Evolutionary conservation across 2,113 vertebrate species (phyloP), one percentile per base, ranked within the genome.

Genomic region (Chaetura pelagica): DNA sequence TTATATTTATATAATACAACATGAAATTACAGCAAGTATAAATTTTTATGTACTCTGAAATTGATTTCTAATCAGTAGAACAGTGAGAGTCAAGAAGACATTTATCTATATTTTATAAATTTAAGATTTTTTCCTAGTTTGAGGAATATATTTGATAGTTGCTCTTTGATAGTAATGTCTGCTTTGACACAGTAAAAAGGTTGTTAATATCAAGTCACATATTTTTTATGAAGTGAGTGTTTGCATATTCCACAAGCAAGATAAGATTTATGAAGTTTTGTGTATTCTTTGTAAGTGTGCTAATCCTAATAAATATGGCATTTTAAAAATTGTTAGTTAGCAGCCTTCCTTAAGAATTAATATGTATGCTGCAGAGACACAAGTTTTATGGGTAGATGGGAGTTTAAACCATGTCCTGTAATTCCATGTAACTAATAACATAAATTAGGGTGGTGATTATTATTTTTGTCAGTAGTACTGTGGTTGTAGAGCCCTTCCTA

Each of bases 391-490:
- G 74, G 27, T 15, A 94, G 35, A 76, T 51, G 7, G 76, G 59
- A 40, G 54, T 34, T 51, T 90, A 82, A 90, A 46, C 73, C 46
- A 83, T 29, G 29, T 69, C 49, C 48, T 86, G 63, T 66, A 51
- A 77, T 86, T 80, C 26, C 13, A 12, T 34, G 24, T 89, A 76
- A 63, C 18, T 81, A 68, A 84, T 55, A 85, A 64, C 35, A 84
- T 61, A 77, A 84, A 85, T 82, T 68, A 94, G 23, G 7, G 35
- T 30, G 38, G 16, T 59, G 27, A 83, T 76, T 76, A 79, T 68
- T 91, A 55, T 54, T 93, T 89, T 85, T 64, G 21, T 74, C 19
- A 51, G 44, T 93, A 95, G 46, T 46, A 93, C 58, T 80, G 61
- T 54, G 91, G 46, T 72, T 80, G 30, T 62, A 75, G 52, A 90